Conservation (phyloP, 2,113 vertebrate species). For the Cacatua alba region DNA sequence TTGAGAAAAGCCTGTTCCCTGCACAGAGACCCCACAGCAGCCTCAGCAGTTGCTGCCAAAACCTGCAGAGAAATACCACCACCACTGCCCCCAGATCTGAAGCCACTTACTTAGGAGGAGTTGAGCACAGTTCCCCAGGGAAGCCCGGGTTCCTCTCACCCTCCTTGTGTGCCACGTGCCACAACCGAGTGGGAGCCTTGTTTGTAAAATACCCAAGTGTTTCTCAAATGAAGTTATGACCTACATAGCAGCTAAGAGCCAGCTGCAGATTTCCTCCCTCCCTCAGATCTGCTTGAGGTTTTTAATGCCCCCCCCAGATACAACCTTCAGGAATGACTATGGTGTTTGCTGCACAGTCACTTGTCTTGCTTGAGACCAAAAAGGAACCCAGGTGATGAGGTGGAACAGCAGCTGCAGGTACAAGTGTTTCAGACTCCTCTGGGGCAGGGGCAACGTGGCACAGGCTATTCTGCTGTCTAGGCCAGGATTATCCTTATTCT, state of each 20-base stretch:
- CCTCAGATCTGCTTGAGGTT: not conserved
- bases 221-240: not conserved
- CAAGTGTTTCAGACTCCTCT: not conserved
- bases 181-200: not conserved
- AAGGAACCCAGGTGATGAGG: not conserved
- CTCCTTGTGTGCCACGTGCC: not conserved
- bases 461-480: not conserved
- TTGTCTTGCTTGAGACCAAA: not conserved
- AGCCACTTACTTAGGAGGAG: not conserved
- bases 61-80: not conserved
- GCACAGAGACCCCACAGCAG: not conserved
- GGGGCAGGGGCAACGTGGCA: rapidly evolving
- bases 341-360: not conserved
- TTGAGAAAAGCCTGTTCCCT: not conserved
- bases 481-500: not conserved
- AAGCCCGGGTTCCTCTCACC: rapidly evolving
- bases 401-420: not conserved
- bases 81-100: no score
- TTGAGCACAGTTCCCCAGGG: rapidly evolving
- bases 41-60: not conserved
- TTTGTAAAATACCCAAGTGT: not conserved
- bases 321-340: not conserved
- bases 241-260: not conserved
- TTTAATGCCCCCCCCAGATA: not conserved
- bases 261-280: not conserved